A percentile compares a stretch with the other conserved stretches of the same genome.
These are phyloP conservation scores for Poeciliopsis gracilis DNA, from an alignment of 2,797 vertebrate genomes.

Conservation along the genomic window DNA sequence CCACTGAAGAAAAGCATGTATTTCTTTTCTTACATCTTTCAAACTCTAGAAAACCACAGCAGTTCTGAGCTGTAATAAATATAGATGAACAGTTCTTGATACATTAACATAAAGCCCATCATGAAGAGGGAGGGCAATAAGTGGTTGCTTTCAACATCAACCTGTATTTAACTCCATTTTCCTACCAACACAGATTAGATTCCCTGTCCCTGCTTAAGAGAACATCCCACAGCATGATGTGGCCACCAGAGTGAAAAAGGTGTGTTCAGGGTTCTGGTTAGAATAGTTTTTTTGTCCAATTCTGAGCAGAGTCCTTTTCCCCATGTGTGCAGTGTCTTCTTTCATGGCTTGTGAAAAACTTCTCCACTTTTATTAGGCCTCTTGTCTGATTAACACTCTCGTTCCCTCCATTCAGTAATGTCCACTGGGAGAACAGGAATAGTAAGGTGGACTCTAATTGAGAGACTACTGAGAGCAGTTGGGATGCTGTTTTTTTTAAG, in stretches of 20 bases:
- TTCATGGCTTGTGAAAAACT: neutral
- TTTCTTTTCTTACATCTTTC: neutral
- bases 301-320: neutral
- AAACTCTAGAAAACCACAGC: neutral
- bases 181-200: neutral
- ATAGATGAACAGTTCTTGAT: neutral
- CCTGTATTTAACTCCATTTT: neutral
- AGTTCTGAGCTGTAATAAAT: neutral
- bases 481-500: no score
- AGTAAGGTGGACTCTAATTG: no score
- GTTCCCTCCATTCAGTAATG: neutral
- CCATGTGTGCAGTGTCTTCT: neutral
- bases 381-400: neutral
- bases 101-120: no score
- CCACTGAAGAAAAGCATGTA: neutral
- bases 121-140: neutral
- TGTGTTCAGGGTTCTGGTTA: neutral
- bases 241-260: neutral
- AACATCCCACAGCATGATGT: neutral
- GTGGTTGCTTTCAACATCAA: neutral
- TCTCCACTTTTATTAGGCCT: no score
- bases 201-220: neutral
- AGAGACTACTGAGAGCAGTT: no score
- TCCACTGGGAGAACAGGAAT: neutral
- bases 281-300: neutral